Percentiles rank a stretch among this genome's conserved stretches.
phyloP scores from a whole-genome alignment of 2,888 invertebrate genomes.

The Rhopalosiphum nymphaeae region DNA sequence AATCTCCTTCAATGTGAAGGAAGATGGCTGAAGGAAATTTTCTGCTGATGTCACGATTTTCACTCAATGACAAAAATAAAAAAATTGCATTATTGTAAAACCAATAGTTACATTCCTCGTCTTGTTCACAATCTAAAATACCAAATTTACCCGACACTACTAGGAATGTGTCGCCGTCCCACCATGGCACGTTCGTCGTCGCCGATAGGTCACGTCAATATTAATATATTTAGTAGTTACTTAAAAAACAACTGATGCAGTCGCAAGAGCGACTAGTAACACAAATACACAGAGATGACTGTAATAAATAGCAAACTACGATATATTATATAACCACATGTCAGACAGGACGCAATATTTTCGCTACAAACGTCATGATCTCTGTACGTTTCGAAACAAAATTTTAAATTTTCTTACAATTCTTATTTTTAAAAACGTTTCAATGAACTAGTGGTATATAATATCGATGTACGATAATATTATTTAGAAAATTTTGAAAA shows the following conservation, averaged over 20 bases:
- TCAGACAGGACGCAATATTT: not conserved
- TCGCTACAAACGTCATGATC: not conserved
- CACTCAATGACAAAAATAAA: not conserved
- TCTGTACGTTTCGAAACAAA: not conserved
- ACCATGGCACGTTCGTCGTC: not conserved
- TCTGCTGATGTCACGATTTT: not conserved
- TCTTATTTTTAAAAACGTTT: not conserved
- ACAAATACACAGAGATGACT: not conserved
- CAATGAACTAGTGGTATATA: not conserved
- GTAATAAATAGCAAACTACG: not conserved
- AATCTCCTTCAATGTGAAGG: not conserved
- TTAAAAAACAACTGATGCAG: not conserved
- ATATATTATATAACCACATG: not conserved
- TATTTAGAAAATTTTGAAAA: not conserved
- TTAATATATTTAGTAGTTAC: not conserved
- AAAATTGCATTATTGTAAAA: not conserved
- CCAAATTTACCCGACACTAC: not conserved
- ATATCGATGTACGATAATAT: not conserved
- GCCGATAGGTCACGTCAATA: conserved; percentile 1
- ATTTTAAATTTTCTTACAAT: not conserved
- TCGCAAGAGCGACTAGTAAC: not conserved
- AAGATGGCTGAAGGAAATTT: not conserved
- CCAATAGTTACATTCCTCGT: conserved; percentile 2
- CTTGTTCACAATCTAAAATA: not conserved
- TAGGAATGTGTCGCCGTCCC: not conserved